Base-by-base conservation (phyloP, 2,888 invertebrate species). In the Helobdella robusta region DNA sequence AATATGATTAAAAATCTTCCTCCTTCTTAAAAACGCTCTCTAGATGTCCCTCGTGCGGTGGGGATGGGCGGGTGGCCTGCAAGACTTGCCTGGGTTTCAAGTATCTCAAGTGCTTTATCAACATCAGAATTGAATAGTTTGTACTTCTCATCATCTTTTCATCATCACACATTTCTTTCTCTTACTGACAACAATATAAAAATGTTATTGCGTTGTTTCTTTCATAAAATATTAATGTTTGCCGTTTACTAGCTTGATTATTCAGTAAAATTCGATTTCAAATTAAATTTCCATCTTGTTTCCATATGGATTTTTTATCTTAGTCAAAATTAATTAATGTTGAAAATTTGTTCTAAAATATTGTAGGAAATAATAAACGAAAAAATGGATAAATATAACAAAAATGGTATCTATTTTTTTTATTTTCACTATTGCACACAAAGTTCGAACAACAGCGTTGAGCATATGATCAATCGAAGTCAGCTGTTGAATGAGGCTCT, bases 101-200 rank as follows among this genome's bases (percentile, higher is more conserved):
- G 40, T 73, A 72, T 44, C 71, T 78, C 23, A 76, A 76, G 63
- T 76, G 74, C 67, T 78, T 68, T 72, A 76, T 78, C 63, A 72
- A 75, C 67, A 71, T 78, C 5, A 35, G 67, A 11, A 65, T 67
- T 40, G 67, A 67, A 54, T 67, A 65, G 67, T 67, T 20, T n/a
- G 67, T n/a, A 1, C 8, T 4, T 52, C 46, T 61, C 11, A 23
- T 59, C 11, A 15, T n/a, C n/a, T n/a, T n/a, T 54, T 15, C 11
- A 15, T 8, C 30, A 20, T 59, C 11, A 11, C 25, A 15, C 30
- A 18, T 32, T 59, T 59, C 34, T 18, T 59, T 15, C 11, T 11
- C 11, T 52, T 20, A 23, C 25, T 52, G 25, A 11, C 20, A 52
- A 11, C 25, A 11, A 18, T 20, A 20, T 23, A 11, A 11, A 20